Evolutionary conservation across 2,113 vertebrate species (phyloP).

Genomic region (Pterophyllum scalare): DNA sequence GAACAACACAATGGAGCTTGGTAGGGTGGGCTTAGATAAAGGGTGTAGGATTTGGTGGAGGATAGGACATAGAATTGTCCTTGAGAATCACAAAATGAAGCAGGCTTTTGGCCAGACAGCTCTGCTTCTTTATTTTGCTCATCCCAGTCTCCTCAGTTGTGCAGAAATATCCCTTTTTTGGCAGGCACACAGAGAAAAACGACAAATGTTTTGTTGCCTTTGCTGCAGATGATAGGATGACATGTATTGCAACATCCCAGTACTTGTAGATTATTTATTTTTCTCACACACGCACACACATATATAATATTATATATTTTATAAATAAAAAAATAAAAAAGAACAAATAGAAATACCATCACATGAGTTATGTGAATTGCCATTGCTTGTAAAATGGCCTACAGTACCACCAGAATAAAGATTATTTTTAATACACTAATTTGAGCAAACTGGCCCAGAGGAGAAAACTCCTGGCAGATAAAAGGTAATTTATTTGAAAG

Average conservation of each 20-base stretch:
- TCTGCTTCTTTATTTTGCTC: constrained; percentile 34
- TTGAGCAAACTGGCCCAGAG: not conserved
- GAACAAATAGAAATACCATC: no score
- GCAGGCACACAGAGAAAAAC: constrained; percentile 47
- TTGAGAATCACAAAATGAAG: constrained; percentile 63
- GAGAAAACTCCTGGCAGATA: not conserved
- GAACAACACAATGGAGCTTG: constrained; percentile 28
- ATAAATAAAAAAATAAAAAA: no score
- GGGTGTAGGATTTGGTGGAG: constrained; percentile 9
- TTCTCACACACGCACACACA: no score
- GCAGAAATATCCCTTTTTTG: constrained; percentile 59
- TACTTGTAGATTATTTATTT: constrained; percentile 6
- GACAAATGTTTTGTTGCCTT: constrained; percentile 42
- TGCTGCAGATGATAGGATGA: constrained; percentile 32
- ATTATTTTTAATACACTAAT: not conserved
- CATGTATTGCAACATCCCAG: not conserved
- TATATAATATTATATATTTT: no score
- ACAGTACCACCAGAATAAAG: not conserved
- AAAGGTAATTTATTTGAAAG: not conserved
- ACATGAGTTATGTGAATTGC: not conserved
- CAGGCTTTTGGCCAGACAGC: constrained; percentile 53
- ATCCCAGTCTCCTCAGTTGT: constrained; percentile 30
- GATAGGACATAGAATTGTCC: constrained; percentile 58
- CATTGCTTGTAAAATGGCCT: not conserved
- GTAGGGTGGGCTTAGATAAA: constrained; percentile 49